Conservation (phyloP, 2,888 invertebrate species). For the Theretra japonica region DNA sequence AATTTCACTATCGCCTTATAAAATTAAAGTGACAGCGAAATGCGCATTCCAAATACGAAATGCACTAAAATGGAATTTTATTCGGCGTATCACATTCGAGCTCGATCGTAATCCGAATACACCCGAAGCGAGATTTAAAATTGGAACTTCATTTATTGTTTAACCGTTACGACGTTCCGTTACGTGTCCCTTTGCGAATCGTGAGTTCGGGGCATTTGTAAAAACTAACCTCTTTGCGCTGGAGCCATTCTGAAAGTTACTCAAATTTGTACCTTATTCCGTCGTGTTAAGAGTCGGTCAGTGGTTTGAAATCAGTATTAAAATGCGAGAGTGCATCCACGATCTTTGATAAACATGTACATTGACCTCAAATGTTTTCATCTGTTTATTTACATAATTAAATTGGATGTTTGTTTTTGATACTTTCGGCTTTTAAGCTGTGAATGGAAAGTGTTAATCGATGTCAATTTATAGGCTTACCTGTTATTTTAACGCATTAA, state of each 20-base stretch:
- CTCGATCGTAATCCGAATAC: conserved; percentile 54
- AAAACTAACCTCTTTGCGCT: conserved; percentile 18
- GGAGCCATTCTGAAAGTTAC: not conserved
- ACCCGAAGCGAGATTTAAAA: conserved; percentile 51
- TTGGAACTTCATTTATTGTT: conserved; percentile 58
- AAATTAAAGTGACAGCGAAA: conserved; percentile 26
- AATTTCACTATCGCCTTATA: conserved; percentile 23
- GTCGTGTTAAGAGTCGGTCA: not conserved
- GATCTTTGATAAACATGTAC: conserved; percentile 45
- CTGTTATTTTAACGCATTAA: not conserved
- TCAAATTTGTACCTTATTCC: not conserved
- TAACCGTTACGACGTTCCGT: conserved; percentile 74
- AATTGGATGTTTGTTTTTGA: conserved; percentile 24
- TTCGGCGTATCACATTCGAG: conserved; percentile 52
- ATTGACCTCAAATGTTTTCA: conserved; percentile 36
- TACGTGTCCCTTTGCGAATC: conserved; percentile 75
- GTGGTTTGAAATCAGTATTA: conserved; percentile 9
- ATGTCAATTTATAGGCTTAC: not conserved
- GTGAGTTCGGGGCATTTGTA: conserved; percentile 49
- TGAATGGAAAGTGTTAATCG: conserved; percentile 1
- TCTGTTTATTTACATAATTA: conserved; percentile 27
- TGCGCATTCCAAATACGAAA: conserved; percentile 32
- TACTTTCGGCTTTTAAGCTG: conserved; percentile 18
- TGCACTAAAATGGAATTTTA: conserved; percentile 38
- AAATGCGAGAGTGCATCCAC: conserved; percentile 37